Base-by-base conservation (phyloP, 2,113 vertebrate genomes). In the Taxidea taxus region DNA sequence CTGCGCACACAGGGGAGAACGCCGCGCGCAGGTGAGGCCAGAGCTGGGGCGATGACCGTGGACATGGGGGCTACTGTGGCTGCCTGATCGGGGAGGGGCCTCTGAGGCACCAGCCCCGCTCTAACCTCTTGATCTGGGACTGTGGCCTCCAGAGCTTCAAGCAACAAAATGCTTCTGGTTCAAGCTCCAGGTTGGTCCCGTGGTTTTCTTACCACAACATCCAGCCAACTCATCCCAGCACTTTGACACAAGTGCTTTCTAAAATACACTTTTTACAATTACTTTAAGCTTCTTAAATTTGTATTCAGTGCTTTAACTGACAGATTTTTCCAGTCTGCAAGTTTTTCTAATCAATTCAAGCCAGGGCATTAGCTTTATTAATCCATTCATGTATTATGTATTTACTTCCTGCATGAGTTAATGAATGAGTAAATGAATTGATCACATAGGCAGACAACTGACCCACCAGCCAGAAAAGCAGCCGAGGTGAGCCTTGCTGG, bases 1-100 rank as follows among this genome's bases (percentile, higher is more conserved):
- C 51, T 1, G 3, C 9, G 39, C 39, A 34, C 72, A 74, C 39
- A 12, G 20, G 72, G 66, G 62, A 64, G 29, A 14, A 31, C 7
- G 7, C 66, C 0, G 16, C 1, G 8, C 5, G 4, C 9, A 70
- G 68, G n/a, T 11, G 20, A 11, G 23, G 37, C 21, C 11, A 12
- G 21, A 42, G 37, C 21, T 42, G 70, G 37, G 70, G 70, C 1
- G 5, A 42, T 1, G 70, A 11, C 70, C 11, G 1, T 14, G 70
- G 39, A 42, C 3, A 1, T 0, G 3, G 10, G 23, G 70, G 34
- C 15, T 7, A 4, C 37, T 27, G 70, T 6, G 14, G 68, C 23
- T 16, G 51, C 51, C 7, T 7, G 18, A 18, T 18, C 18, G 0
- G n/a, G 23, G 23, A 7, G 72, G 25, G 39, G 25, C n/a, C 72